Conservation (phyloP, 2,888 invertebrate species). For the Monochamus alternatus region DNA sequence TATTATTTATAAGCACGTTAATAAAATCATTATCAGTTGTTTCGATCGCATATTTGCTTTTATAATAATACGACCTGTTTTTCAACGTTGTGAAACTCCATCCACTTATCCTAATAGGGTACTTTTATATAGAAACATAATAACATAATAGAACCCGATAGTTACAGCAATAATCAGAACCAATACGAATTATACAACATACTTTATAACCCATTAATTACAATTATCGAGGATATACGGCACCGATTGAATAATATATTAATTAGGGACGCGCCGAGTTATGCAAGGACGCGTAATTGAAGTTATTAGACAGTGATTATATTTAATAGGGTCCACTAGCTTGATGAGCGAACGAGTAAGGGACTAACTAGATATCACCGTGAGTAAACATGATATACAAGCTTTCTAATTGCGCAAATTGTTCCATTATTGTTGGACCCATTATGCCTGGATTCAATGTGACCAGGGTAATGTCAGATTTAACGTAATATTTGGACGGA, state of each 20-base stretch:
- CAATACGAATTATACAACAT: conserved; percentile 7
- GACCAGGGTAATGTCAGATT: background rate
- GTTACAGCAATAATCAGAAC: background rate
- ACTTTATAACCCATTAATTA: conserved; percentile 50
- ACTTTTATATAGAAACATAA: background rate
- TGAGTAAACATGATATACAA: conserved; percentile 53
- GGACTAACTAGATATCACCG: conserved; percentile 49
- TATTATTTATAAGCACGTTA: background rate
- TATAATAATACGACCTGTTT: background rate
- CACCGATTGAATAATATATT: conserved; percentile 45
- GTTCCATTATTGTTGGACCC: conserved; percentile 46
- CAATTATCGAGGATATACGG: conserved; percentile 43
- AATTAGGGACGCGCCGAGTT: conserved; percentile 49
- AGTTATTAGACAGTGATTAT: conserved; percentile 57
- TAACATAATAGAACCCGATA: background rate
- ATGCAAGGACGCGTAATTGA: conserved; percentile 49
- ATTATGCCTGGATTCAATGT: conserved; percentile 35
- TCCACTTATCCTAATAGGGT: background rate
- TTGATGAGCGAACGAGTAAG: conserved; percentile 42
- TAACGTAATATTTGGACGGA: background rate
- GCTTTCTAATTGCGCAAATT: conserved; percentile 56
- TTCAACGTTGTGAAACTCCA: background rate
- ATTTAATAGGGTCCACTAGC: conserved; percentile 54
- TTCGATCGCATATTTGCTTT: background rate
- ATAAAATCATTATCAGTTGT: background rate